Evolutionary conservation across 2,797 vertebrate species (phyloP).

Genomic region (Oryzias dopingdopingensis): DNA sequence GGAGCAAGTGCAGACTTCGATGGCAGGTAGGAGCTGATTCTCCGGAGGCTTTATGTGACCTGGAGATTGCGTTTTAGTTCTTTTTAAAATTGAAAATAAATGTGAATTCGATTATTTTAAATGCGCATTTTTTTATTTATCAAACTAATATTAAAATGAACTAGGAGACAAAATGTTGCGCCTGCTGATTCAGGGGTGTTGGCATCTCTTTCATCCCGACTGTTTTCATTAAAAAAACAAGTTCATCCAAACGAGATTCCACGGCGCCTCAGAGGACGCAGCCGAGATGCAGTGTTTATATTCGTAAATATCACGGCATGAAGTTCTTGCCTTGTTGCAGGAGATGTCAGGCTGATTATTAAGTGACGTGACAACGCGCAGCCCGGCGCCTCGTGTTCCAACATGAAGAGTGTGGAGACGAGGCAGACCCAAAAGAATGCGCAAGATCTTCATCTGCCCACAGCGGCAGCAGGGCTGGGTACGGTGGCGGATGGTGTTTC

Average conservation of each 20-base stretch:
- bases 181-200: background rate
- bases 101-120: no score
- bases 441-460: slow-evolving; percentile 45
- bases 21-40: slow-evolving; percentile 82
- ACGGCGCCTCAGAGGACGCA: background rate
- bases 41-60: background rate
- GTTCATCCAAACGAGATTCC: background rate
- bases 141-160: slow-evolving; percentile 9
- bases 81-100: no score
- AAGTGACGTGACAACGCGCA: slow-evolving; percentile 64
- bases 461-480: slow-evolving; percentile 38
- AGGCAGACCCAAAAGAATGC: slow-evolving; percentile 61
- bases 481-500: slow-evolving; percentile 23
- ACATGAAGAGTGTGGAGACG: slow-evolving; percentile 66
- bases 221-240: slow-evolving; percentile 26
- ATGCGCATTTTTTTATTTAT: background rate
- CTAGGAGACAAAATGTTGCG: background rate
- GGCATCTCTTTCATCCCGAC: background rate
- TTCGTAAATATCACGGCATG: slow-evolving; percentile 11
- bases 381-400: slow-evolving; percentile 73
- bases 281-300: slow-evolving; percentile 11
- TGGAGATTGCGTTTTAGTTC: no score
- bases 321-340: slow-evolving; percentile 11
- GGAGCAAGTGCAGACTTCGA: slow-evolving; percentile 85
- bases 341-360: slow-evolving; percentile 34